Evolutionary conservation across 2,888 invertebrate species (phyloP).

Genomic region (Dolichopus griseipennis): DNA sequence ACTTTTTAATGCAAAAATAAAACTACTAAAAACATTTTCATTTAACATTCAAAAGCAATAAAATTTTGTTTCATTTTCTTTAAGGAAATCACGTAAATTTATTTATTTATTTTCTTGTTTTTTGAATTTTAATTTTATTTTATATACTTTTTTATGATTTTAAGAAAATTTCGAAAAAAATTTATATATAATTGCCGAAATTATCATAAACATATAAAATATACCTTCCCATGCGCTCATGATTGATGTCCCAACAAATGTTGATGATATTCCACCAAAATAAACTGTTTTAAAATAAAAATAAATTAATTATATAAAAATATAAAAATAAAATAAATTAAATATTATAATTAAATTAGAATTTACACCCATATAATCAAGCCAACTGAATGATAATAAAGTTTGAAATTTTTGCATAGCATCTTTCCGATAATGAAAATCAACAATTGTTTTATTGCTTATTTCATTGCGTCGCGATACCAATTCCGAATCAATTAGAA

Average conservation of each 20-base stretch:
- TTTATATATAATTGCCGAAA: background rate
- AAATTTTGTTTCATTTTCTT: background rate
- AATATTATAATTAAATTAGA: background rate
- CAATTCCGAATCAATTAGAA: background rate
- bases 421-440: background rate
- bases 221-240: background rate
- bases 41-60: no score
- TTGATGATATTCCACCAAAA: constrained; percentile 1
- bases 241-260: constrained; percentile 1
- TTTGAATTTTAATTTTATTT: no score
- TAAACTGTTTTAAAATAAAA: background rate
- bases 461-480: background rate
- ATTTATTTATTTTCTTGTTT: background rate
- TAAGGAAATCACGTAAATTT: background rate
- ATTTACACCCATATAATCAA: background rate
- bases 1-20: no score
- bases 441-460: background rate
- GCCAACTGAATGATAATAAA: constrained; percentile 2
- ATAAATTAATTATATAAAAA: background rate
- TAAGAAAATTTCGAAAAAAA: background rate
- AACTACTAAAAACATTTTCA: no score
- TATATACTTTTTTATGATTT: no score
- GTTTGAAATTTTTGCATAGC: background rate
- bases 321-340: background rate
- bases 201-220: background rate